Conservation (phyloP, 2,888 invertebrate genomes). For the Agrochola lota region DNA sequence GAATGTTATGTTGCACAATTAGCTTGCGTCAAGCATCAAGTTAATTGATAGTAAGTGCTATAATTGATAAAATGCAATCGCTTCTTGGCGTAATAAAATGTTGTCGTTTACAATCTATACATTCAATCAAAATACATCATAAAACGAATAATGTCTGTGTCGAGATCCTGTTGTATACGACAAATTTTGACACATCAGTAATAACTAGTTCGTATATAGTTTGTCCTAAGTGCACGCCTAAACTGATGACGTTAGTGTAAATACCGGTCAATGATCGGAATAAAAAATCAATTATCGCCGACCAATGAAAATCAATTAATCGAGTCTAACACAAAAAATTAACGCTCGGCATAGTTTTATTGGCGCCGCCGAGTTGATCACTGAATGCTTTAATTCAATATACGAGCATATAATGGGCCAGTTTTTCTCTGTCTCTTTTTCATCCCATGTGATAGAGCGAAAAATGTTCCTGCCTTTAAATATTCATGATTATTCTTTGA, state of each 20-base stretch:
- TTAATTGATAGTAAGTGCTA: slow-evolving; percentile 32
- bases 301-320: slow-evolving; percentile 85
- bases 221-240: slow-evolving; percentile 57
- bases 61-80: slow-evolving; percentile 39
- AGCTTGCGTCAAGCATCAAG: slow-evolving; percentile 26
- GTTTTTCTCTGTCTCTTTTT: slow-evolving; percentile 67
- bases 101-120: slow-evolving; percentile 2
- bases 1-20: slow-evolving; percentile 52
- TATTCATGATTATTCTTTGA: slow-evolving; percentile 60
- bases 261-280: slow-evolving; percentile 72
- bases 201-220: slow-evolving; percentile 33
- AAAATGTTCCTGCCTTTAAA: slow-evolving; percentile 57
- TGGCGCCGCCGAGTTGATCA: slow-evolving; percentile 78
- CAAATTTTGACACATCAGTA: slow-evolving; percentile 32
- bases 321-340: slow-evolving; percentile 77
- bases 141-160: slow-evolving; percentile 8
- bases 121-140: slow-evolving; percentile 14
- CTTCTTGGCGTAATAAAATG: slow-evolving; percentile 10
- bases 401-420: slow-evolving; percentile 73
- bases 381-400: slow-evolving; percentile 82
- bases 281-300: slow-evolving; percentile 70
- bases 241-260: slow-evolving; percentile 64
- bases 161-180: slow-evolving; percentile 35
- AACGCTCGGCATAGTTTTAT: slow-evolving; percentile 78
- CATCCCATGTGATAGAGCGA: slow-evolving; percentile 60